phyloP scores from a whole-genome alignment of 2,113 vertebrate genomes.

The Mohoua ochrocephala region DNA sequence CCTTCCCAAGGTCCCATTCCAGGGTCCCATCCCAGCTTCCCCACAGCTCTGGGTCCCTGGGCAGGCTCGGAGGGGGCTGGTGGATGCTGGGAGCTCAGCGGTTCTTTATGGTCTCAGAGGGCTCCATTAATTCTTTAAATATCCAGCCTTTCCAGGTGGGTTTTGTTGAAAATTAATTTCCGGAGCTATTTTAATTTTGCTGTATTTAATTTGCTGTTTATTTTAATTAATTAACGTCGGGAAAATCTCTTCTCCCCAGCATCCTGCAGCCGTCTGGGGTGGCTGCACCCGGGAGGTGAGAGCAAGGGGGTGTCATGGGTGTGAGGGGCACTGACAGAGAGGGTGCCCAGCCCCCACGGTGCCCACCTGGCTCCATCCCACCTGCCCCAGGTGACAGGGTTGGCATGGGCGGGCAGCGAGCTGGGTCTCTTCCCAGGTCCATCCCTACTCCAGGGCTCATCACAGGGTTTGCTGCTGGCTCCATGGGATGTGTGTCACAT shows the following conservation, averaged over 20 bases:
- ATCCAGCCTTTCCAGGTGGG: conserved; percentile 77
- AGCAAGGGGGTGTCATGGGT: not conserved
- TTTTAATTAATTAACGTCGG: conserved; percentile 80
- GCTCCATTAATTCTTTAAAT: conserved; percentile 69
- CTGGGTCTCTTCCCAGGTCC: not conserved
- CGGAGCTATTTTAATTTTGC: conserved; percentile 83
- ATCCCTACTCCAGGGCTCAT: not conserved
- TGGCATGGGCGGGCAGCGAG: rapidly evolving
- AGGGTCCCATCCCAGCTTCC: not conserved
- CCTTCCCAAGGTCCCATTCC: not conserved
- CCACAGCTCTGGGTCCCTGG: not conserved
- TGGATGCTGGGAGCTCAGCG: not conserved
- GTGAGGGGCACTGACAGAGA: not conserved
- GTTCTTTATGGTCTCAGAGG: conserved; percentile 49
- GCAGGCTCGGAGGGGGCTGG: not conserved
- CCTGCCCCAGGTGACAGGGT: not conserved
- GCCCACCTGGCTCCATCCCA: not conserved
- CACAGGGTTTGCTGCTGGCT: not conserved
- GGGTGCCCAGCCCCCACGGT: not conserved
- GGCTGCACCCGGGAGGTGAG: conserved; percentile 17
- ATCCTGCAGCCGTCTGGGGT: conserved; percentile 61
- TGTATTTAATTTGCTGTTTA: conserved; percentile 84
- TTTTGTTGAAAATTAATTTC: conserved; percentile 79
- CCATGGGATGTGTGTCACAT: not conserved
- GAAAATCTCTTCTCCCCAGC: conserved; percentile 70